Evolutionary conservation across 2,797 vertebrate species (phyloP), one percentile per base, ranked within the genome.

Genomic region (Acomys russatus): DNA sequence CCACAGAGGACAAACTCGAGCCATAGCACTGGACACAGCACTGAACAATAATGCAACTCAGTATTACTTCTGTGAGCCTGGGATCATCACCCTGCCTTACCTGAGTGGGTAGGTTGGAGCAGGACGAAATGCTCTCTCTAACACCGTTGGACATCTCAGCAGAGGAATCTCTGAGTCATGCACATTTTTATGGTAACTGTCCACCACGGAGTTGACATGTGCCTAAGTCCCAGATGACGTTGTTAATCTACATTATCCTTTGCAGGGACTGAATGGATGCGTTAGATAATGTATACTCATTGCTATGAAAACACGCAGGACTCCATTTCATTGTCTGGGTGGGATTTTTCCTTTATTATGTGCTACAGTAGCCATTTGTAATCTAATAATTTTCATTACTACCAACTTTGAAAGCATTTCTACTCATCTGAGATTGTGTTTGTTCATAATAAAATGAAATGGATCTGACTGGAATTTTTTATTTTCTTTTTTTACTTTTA

Each of bases 401-500:
- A 98, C 51, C 96, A 96, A 98, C 89, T 97, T 98, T 97, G 97
- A 97, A 96, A 96, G 97, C 98, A 98, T 97, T 98, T 98, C 97
- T 98, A 98, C 97, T 98, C 98, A 98, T 98, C 97, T 98, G 98
- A 97, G 96, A 97, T 98, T 98, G 98, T 98, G 98, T 98, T 98
- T 98, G 98, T 98, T 99, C 98, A 97, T 98, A 99, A 98, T 98
- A 98, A 99, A 99, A 98, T 88, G 95, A 92, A 97, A 92, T 95
- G 93, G 97, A 95, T 96, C 92, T 66, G 88, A 96, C 17, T 73
- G 23, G 23, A 28, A 9, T 51, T 44, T 44, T 44, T 44, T 44
- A 4, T 44, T 44, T 44, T 3, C 3, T 44, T 44, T 44, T 44
- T 44, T 44, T 44, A 44, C 44, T 44, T 44, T 44, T 44, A 44